Evolutionary conservation across 1,140 invertebrate genomes (phyloP).

Genomic region (Leptestheria dahalacensis): DNA sequence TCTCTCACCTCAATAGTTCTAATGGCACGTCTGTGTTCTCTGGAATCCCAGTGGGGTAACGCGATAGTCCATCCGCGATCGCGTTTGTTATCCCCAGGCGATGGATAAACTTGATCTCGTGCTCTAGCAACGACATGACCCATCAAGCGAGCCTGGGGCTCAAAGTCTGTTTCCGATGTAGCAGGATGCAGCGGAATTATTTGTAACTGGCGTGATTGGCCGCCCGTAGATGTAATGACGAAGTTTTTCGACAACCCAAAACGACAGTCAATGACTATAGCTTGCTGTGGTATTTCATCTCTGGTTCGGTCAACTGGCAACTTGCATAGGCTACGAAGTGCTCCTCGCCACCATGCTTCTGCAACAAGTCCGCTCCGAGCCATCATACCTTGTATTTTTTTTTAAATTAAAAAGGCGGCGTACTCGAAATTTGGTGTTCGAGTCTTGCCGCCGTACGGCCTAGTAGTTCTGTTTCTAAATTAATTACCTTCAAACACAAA

Average conservation of each 20-base stretch:
- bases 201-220: conserved; percentile 29
- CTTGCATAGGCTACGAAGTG: not conserved
- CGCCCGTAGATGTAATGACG: conserved; percentile 26
- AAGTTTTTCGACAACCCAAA: conserved; percentile 25
- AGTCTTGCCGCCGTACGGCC: no score
- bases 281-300: conserved; percentile 23
- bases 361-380: conserved; percentile 1
- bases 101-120: not conserved
- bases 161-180: conserved; percentile 18
- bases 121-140: not conserved
- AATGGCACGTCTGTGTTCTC: not conserved
- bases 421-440: no score
- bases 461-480: no score
- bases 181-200: conserved; percentile 28
- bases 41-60: not conserved
- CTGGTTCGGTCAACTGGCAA: not conserved
- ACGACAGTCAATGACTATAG: conserved; percentile 30
- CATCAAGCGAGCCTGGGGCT: not conserved
- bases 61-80: conserved; percentile 1
- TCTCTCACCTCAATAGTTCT: not conserved
- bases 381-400: no score
- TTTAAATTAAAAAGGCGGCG: no score
- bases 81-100: not conserved
- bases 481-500: no score
- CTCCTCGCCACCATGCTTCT: not conserved